These are phyloP conservation scores for Ernsta delagoae DNA, from an alignment of 2,888 invertebrate genomes.

Conservation along the genomic window DNA sequence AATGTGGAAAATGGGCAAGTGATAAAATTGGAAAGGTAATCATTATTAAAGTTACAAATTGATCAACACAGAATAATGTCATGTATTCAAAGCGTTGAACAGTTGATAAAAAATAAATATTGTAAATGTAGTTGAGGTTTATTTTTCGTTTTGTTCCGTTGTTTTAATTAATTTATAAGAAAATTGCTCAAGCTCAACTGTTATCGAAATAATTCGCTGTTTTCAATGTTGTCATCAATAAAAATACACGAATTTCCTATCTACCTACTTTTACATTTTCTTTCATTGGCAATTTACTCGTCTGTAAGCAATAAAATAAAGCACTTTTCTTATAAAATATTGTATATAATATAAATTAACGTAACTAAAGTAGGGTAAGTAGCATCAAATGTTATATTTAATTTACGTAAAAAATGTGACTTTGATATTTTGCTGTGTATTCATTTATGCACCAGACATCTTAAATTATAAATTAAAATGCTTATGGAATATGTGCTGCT, in stretches of 20 bases:
- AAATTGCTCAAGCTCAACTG: slow-evolving; percentile 1
- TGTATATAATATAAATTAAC: too few relatives aligned
- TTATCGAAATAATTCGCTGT: background rate
- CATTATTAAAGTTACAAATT: background rate
- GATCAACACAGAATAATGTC: background rate
- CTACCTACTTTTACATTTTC: background rate
- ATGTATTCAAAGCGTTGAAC: background rate
- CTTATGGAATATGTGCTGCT: too few relatives aligned
- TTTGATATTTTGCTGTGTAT: too few relatives aligned
- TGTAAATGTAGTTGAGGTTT: background rate
- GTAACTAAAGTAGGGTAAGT: too few relatives aligned
- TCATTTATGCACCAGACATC: too few relatives aligned
- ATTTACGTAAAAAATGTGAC: too few relatives aligned
- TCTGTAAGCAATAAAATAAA: background rate
- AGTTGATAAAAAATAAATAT: background rate
- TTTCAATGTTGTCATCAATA: background rate
- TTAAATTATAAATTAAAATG: too few relatives aligned
- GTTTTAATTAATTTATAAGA: background rate
- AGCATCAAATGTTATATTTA: too few relatives aligned
- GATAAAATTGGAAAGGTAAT: slow-evolving; percentile 18
- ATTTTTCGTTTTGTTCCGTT: background rate
- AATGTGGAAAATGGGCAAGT: background rate
- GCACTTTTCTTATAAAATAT: too few relatives aligned
- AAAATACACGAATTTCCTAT: background rate
- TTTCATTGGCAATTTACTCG: background rate